Evolutionary conservation across 2,888 invertebrate species (phyloP), one percentile per base, ranked within the genome.

Genomic region (Aproaerema taeniolella): DNA sequence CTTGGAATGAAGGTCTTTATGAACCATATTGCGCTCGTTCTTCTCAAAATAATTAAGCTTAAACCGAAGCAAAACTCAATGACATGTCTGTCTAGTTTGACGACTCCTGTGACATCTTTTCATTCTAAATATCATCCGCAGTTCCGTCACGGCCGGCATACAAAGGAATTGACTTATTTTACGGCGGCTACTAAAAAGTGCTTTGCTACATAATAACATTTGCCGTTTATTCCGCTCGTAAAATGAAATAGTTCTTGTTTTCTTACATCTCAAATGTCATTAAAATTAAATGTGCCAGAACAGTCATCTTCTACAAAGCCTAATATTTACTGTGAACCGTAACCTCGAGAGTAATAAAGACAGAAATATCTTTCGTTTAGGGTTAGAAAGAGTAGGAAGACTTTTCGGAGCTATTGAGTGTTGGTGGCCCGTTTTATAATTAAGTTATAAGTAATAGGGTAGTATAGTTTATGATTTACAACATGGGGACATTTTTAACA

Each of bases 391-490:
- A 14, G 35, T n/a, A 28, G 11, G 26, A 11, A 7, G 5, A 10
- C 2, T 16, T 35, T 35, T 35, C 28, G 34, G 34, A 26, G 26
- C 35, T 35, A 35, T 35, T 35, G 28, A 35, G 15, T 35, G 16
- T 16, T 16, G 35, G 26, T 35, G 35, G 35, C 28, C 35, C 16
- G 25, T 26, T 41, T 29, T 25, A 43, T 50, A 41, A 50, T 47
- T 46, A 43, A 36, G 43, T 45, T 42, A 44, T 43, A 45, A 49
- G 31, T 11, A 25, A 10, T 20, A 20, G 8, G 13, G 28, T 28
- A 26, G 37, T 51, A 46, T 48, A 41, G 26, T 35, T 42, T 43
- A 47, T 55, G 58, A 62, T 62, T 64, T 61, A 64, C 50, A 52
- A 51, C 16, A 31, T 14, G 41, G 48, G 53, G 53, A 50, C 51